Base-by-base conservation (phyloP, 2,113 vertebrate genomes). In the Muntiacus muntjak region DNA sequence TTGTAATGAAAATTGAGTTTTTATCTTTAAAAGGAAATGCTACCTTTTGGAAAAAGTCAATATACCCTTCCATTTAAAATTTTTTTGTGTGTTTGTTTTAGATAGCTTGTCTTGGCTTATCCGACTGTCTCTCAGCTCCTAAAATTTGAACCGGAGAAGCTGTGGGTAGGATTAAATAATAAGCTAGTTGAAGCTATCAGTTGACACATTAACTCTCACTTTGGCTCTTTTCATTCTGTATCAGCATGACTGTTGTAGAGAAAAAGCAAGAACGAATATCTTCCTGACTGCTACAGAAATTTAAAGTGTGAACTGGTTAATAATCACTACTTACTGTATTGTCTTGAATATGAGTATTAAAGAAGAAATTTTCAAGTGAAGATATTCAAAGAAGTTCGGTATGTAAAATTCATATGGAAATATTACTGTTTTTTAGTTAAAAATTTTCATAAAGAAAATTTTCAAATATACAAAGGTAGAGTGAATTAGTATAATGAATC, bases 1-100 rank as follows among this genome's bases (percentile, higher is more conserved):
- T 40, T 3, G 6, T 78, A 90, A 79, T 91, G 67, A 74, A 21
- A 92, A 92, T 74, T 86, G 23, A 89, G 9, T 81, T 91, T 93
- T 76, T 74, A 6, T 79, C 92, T 96, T 96, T 79, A 84, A 96
- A 88, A 94, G 62, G 4, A 96, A 45, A 60, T 95, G 36, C 13
- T 96, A 9, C 52, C n/a, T 95, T 94, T 82, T 95, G 30, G 17
- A 54, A 85, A 94, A 92, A 55, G 14, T 54, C 60, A 71, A 0
- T 52, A 28, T 5, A 36, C 8, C 7, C 60, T 96, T 92, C n/a
- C 9, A 87, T 64, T 96, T 74, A 33, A 50, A 12, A 7, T 45
- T 45, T 45, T 50, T 7, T 82, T 82, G 7, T n/a, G 2, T 71
- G 7, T 25, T 21, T n/a, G 21, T 81, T n/a, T 33, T 11, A 7